Base-by-base conservation (phyloP, 2,888 invertebrate genomes). In the Chironomus riparius region DNA sequence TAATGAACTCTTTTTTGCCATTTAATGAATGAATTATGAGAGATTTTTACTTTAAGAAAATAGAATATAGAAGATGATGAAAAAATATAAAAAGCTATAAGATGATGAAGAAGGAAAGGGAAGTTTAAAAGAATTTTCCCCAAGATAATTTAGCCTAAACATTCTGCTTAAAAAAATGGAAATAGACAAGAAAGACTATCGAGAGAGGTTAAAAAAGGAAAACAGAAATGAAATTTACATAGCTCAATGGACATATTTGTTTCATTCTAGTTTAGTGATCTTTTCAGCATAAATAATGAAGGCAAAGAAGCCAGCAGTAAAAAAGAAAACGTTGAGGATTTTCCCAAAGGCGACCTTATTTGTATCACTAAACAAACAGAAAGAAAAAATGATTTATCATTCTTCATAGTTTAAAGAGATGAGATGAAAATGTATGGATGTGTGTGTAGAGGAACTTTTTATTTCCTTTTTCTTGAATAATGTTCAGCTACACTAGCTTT, bases 161-260 rank as follows among this genome's bases (percentile, higher is more conserved):
- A 38, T 38, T 50, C n/a, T 56, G n/a, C 2, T 56, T 15, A 56
- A 56, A 56, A 56, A 15, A 56, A 56, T n/a, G 4, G 50, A 50
- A 50, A 50, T 28, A 50, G 50, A 50, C 50, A n/a, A 50, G 28
- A 56, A 56, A 15, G 56, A 56, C 56, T 56, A 56, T 56, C 18
- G 56, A 56, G 38, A 38, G 7, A 38, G 56, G 56, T 56, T 56
- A 56, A 56, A 50, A 50, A 38, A 38, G 24, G 24, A 15, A 6
- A 56, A 18, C 7, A 65, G 65, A 65, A 24, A 65, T 12, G 12
- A 65, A 65, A 65, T 65, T 65, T 65, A 65, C 65, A 65, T 65
- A 65, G 21, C 65, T 65, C 65, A 65, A 65, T 65, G 65, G 65
- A 65, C 65, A 65, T 24, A 65, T 65, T 65, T 65, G n/a, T 21